Percentiles rank a stretch among this genome's conserved stretches.
Conservation (phyloP, 2,888 invertebrate genomes). For the Hipparchia sbordonii region DNA sequence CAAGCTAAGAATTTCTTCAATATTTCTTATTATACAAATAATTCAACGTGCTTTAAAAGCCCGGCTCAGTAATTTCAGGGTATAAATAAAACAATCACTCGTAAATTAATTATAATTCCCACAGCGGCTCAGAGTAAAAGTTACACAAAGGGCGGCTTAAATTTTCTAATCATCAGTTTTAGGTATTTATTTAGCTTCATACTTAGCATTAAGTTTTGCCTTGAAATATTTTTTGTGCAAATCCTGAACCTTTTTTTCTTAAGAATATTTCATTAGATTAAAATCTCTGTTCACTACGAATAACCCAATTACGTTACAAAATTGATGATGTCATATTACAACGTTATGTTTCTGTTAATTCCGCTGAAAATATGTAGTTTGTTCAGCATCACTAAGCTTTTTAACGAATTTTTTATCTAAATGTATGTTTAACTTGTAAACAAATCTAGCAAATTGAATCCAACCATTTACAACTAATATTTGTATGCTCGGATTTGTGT, state of each 20-base stretch:
- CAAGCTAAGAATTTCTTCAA: not conserved
- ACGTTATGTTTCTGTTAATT: no score
- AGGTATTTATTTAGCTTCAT: not conserved
- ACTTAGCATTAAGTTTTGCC: not conserved
- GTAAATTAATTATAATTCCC: constrained; percentile 14
- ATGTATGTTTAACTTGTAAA: not conserved
- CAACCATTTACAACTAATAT: not conserved
- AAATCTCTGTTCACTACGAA: no score
- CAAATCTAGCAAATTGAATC: not conserved
- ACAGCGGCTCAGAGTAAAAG: constrained; percentile 10
- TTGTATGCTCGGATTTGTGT: not conserved
- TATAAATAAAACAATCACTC: constrained; percentile 13
- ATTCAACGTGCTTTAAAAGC: not conserved
- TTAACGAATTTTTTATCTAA: no score
- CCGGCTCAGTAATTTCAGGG: constrained; percentile 1
- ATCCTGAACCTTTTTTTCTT: not conserved
- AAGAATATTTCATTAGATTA: not conserved
- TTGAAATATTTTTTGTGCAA: not conserved
- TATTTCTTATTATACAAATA: not conserved
- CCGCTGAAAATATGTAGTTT: no score
- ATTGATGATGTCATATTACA: no score
- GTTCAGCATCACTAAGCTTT: no score
- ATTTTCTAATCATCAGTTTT: constrained; percentile 1
- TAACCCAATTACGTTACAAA: no score
- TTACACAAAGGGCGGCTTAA: constrained; percentile 7